These are phyloP conservation scores for Dromiciops gliroides DNA, from an alignment of 2,113 vertebrate species.

Conservation along the genomic window DNA sequence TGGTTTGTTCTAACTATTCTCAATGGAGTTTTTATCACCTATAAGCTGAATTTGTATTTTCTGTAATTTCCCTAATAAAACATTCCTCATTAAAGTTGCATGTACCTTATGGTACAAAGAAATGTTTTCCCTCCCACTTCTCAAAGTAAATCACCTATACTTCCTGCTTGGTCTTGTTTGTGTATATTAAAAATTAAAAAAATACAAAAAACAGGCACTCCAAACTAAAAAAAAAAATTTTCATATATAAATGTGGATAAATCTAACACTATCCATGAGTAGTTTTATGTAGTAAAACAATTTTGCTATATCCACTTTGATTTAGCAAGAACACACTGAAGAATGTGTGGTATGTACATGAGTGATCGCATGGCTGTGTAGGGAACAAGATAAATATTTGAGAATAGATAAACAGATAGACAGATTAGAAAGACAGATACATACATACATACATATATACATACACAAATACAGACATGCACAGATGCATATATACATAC, in stretches of 20 bases:
- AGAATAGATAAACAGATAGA: too few relatives aligned
- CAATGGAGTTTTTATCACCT: constrained; percentile 45
- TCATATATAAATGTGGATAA: neutral
- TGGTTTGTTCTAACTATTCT: constrained; percentile 62
- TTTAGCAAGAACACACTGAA: neutral
- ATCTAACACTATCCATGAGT: neutral
- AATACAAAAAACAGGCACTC: neutral
- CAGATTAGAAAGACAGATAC: too few relatives aligned
- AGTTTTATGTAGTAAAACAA: neutral
- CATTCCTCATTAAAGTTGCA: constrained; percentile 41
- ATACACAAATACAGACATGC: too few relatives aligned
- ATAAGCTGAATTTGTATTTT: constrained; percentile 47
- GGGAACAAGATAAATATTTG: too few relatives aligned
- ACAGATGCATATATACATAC: too few relatives aligned
- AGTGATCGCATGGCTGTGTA: too few relatives aligned
- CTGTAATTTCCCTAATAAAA: neutral
- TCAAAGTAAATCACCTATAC: neutral
- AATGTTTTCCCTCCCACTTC: neutral
- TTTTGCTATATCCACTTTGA: neutral
- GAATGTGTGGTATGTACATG: neutral
- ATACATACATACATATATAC: too few relatives aligned
- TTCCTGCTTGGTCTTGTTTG: neutral
- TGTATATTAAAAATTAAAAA: neutral
- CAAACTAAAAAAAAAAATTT: neutral
- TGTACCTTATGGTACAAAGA: constrained; percentile 30